phyloP scores from a whole-genome alignment of 35 echinoderm and acorn worm species.

The Ophioderma brevispina region DNA sequence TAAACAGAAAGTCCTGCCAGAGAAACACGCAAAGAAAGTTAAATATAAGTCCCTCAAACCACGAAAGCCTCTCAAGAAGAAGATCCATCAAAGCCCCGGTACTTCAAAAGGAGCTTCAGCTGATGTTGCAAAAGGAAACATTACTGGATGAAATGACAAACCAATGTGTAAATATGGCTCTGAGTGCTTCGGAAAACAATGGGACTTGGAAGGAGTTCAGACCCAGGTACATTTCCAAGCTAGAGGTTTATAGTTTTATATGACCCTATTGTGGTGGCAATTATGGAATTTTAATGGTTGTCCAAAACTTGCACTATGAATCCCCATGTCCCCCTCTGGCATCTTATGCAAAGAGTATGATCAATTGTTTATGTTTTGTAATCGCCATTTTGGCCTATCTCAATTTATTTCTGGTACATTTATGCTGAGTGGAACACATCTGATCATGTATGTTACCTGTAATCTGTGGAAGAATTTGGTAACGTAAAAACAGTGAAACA shows the following conservation, averaged over 20 bases:
- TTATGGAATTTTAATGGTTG: background rate
- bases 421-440: too few species aligned
- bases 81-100: slow-evolving; percentile 2
- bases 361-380: background rate
- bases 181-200: slow-evolving; percentile 56
- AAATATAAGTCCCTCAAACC: background rate
- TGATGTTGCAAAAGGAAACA: background rate
- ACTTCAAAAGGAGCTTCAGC: background rate
- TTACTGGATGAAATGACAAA: slow-evolving; percentile 22
- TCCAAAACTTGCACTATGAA: background rate
- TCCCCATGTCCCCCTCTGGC: background rate
- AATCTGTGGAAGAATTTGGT: too few species aligned
- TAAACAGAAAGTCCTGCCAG: background rate
- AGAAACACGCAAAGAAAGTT: background rate
- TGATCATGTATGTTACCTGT: too few species aligned
- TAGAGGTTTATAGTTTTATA: too few species aligned
- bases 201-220: slow-evolving; percentile 45
- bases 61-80: background rate
- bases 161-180: slow-evolving; percentile 35
- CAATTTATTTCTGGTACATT: too few species aligned
- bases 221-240: slow-evolving; percentile 44
- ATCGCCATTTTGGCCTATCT: background rate
- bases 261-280: background rate
- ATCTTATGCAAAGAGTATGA: background rate
- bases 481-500: too few species aligned